Evolutionary conservation across 2,113 vertebrate species (phyloP), one percentile per base, ranked within the genome.

Genomic region (Paedocypris sp.): DNA sequence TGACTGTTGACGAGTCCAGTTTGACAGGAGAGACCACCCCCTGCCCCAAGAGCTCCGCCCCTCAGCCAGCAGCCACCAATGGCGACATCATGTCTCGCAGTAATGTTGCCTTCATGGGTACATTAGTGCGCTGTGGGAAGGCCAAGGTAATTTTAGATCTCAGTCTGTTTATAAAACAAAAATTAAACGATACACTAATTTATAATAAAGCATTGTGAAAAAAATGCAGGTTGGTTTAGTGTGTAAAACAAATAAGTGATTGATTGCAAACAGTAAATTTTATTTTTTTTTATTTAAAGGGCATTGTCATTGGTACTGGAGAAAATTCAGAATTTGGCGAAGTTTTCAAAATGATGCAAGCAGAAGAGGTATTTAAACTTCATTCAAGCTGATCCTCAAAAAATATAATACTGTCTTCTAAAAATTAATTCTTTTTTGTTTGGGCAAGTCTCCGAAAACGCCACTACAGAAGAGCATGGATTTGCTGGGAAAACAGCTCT

Each of bases 341-440:
- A 22, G 91, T 99, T 51, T 97, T 99, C 79, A 99, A 98, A 82
- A 99, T 99, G 95, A 99, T 99, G 95, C 94, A 97, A 72, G 95
- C 94, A 52, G 95, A 99, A 66, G 95, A 99, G 86, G 95, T 97
- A 73, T 87, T 83, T 7, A 33, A 15, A 22, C 38, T 11, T 18
- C 19, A 11, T 9, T 12, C 15, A 22, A 5, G 45, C 12, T 35
- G 15, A 33, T 47, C 7, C 18, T 8, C 23, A 18, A 13, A 50
- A 26, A 26, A 38, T 16, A 8, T 2, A 5, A 39, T 54, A 39
- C 13, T 6, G 4, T 39, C 23, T 28, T 39, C 22, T 33, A 3
- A 31, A 7, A 26, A 4, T 42, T 20, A 15, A 47, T 6, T 19
- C 3, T 64, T 7, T 13, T 1, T 33, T 38, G 25, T 19, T 39